Percentiles rank a stretch among this genome's conserved stretches.
phyloP scores from a whole-genome alignment of 1,140 invertebrate genomes.

The Aphelinus certus region DNA sequence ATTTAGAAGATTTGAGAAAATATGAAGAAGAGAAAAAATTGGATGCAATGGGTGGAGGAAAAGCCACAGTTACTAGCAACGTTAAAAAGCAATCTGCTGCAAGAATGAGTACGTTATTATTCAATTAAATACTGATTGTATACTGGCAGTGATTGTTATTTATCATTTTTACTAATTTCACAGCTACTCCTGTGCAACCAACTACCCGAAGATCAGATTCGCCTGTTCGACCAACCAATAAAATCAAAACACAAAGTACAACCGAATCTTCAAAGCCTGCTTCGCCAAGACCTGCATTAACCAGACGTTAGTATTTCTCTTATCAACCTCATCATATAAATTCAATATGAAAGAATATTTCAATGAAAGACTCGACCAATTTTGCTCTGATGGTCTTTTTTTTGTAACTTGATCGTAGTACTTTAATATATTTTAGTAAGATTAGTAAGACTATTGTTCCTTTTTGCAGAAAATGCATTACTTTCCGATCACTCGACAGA shows the following conservation, averaged over 20 bases:
- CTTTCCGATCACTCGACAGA: slow-evolving; percentile 43
- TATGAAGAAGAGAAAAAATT: slow-evolving; percentile 61
- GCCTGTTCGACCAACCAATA: not conserved
- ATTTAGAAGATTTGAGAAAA: slow-evolving; percentile 57
- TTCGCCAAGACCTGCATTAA: slow-evolving; percentile 34
- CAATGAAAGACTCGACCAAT: too few species aligned
- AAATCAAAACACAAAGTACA: slow-evolving; percentile 34
- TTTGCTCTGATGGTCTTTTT: not conserved
- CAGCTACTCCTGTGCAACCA: not conserved
- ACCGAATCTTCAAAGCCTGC: slow-evolving; percentile 25
- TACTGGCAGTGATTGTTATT: not conserved
- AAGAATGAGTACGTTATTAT: slow-evolving; percentile 13
- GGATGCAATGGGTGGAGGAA: slow-evolving; percentile 42
- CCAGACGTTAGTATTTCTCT: slow-evolving; percentile 44
- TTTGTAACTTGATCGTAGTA: not conserved
- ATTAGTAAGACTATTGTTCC: not conserved
- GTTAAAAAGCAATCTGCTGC: slow-evolving; percentile 44
- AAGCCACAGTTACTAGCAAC: slow-evolving; percentile 13
- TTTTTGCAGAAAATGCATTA: slow-evolving; percentile 47
- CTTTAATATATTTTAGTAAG: not conserved
- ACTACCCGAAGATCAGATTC: not conserved
- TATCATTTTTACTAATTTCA: not conserved
- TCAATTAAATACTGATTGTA: not conserved
- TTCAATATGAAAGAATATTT: slow-evolving; percentile 1
- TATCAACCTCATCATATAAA: not conserved